phyloP scores from a whole-genome alignment of 2,113 vertebrate species.

The Reinhardtius hippoglossoides region DNA sequence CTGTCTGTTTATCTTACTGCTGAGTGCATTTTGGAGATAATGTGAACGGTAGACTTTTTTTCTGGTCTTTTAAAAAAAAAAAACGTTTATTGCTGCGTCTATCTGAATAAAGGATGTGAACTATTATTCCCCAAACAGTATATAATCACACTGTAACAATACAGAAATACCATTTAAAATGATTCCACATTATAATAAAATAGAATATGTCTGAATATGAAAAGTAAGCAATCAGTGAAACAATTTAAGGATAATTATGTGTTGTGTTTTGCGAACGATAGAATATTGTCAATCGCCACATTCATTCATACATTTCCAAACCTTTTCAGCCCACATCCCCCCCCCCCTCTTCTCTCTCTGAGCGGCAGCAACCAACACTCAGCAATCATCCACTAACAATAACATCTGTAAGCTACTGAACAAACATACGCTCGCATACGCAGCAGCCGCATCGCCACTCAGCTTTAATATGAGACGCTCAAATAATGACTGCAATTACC shows the following conservation, averaged over 20 bases:
- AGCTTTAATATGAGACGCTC: slow-evolving; percentile 58
- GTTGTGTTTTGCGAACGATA: too few relatives aligned
- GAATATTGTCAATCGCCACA: not conserved
- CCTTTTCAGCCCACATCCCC: not conserved
- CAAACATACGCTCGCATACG: slow-evolving; percentile 54
- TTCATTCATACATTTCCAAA: not conserved
- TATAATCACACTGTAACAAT: too few relatives aligned
- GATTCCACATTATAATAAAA: not conserved
- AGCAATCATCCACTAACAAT: slow-evolving; percentile 50
- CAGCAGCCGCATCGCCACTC: slow-evolving; percentile 31
- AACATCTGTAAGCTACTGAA: slow-evolving; percentile 31
- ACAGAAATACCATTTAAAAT: not conserved
- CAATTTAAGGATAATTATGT: too few relatives aligned
- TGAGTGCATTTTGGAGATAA: too few relatives aligned
- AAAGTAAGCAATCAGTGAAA: not conserved
- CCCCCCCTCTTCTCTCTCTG: slow-evolving; percentile 1
- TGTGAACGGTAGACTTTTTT: too few relatives aligned
- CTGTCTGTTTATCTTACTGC: too few relatives aligned
- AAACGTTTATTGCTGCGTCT: too few relatives aligned
- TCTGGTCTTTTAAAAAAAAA: too few relatives aligned
- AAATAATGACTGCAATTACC: slow-evolving; percentile 62
- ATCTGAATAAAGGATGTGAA: too few relatives aligned
- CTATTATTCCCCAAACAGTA: not conserved
- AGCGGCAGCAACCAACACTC: slow-evolving; percentile 34
- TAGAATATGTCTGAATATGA: not conserved